A percentile compares a stretch with the other conserved stretches of the same genome.
Evolutionary conservation across 2,113 vertebrate species (phyloP).

Genomic region (Calidris pugnax): DNA sequence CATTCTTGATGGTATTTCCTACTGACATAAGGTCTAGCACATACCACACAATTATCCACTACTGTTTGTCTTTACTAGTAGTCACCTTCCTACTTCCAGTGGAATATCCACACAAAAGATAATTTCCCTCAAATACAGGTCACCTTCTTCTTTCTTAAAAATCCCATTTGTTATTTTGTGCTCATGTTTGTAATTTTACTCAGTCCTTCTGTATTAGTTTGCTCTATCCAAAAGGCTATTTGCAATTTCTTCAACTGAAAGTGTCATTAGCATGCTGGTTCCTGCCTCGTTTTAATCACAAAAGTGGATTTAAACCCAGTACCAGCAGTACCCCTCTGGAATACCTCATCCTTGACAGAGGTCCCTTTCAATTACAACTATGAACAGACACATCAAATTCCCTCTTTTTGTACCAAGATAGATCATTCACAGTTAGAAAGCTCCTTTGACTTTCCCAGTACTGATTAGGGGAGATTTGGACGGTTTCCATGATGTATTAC

Average conservation of each 20-base stretch:
- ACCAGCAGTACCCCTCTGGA: background rate
- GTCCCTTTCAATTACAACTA: background rate
- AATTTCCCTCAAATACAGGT: background rate
- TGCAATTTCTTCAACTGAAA: background rate
- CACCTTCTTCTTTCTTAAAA: background rate
- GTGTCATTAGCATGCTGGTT: background rate
- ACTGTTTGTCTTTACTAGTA: background rate
- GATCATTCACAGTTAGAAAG: background rate
- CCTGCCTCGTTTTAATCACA: constrained; percentile 2
- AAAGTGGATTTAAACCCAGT: background rate
- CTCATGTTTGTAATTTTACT: background rate
- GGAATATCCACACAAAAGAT: background rate
- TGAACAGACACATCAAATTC: background rate
- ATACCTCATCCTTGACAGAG: background rate
- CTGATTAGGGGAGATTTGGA: background rate
- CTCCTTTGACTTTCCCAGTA: background rate
- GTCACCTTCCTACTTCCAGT: background rate
- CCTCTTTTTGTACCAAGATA: background rate
- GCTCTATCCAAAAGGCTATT: background rate
- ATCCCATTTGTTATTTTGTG: background rate
- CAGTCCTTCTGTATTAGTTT: background rate
- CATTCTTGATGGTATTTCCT: background rate
- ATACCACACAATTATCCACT: background rate
- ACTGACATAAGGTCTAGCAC: background rate
- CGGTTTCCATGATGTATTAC: background rate